A percentile compares a stretch with the other conserved stretches of the same genome.
Conservation (phyloP, 2,888 invertebrate genomes). For the Athalia rosae region DNA sequence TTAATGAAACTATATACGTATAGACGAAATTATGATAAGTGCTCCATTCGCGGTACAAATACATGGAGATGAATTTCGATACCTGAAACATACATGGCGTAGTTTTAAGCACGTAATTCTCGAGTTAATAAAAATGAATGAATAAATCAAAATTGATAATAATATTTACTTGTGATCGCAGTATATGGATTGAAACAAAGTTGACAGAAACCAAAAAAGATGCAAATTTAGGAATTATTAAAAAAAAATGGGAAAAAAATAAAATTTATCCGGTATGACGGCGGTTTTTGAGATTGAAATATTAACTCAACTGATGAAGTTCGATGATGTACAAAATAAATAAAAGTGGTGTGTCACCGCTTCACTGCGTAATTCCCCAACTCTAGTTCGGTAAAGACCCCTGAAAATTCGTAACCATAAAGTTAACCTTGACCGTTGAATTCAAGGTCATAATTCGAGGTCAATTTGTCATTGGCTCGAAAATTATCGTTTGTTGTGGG, state of each 20-base stretch:
- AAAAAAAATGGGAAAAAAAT: slow-evolving; percentile 55
- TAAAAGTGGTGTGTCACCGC: too few relatives aligned
- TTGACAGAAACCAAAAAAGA: slow-evolving; percentile 56
- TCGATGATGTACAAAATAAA: background rate
- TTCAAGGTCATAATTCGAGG: too few relatives aligned
- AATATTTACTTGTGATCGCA: slow-evolving; percentile 11
- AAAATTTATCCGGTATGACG: slow-evolving; percentile 46
- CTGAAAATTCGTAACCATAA: too few relatives aligned
- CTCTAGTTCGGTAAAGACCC: too few relatives aligned
- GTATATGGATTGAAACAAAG: slow-evolving; percentile 46
- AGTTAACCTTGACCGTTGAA: too few relatives aligned
- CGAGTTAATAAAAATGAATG: slow-evolving; percentile 61
- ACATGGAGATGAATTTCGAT: slow-evolving; percentile 30
- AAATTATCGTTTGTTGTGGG: too few relatives aligned
- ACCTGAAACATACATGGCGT: slow-evolving; percentile 55
- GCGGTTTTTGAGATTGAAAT: background rate
- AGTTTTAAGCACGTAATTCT: slow-evolving; percentile 64
- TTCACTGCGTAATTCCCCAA: too few relatives aligned
- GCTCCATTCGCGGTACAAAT: slow-evolving; percentile 30
- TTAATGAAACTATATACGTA: background rate
- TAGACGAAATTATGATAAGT: slow-evolving; percentile 9
- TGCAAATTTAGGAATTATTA: slow-evolving; percentile 46
- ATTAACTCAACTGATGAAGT: background rate
- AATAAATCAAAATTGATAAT: slow-evolving; percentile 40
- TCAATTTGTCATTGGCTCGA: too few relatives aligned